Percentiles rank a stretch among this genome's conserved stretches.
These are phyloP conservation scores for Nycticorax nycticorax DNA, from an alignment of 2,113 vertebrate species.

Conservation along the genomic window DNA sequence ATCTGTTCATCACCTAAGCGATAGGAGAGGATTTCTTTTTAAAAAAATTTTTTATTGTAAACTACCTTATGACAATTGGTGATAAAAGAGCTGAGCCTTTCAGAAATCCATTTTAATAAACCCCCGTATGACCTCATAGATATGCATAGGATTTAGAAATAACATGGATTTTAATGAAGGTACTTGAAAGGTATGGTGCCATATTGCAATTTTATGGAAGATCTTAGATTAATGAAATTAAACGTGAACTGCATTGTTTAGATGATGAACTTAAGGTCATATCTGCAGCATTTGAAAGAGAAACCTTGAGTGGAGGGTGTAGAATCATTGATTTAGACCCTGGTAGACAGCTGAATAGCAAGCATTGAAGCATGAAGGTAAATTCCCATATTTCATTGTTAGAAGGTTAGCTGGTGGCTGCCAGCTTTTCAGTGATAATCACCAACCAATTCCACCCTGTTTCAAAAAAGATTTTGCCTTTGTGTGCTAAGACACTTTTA, in stretches of 20 bases:
- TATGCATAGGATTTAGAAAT: constrained; percentile 70
- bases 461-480: constrained; percentile 67
- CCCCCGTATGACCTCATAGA: constrained; percentile 54
- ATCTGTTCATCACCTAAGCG: not conserved
- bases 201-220: constrained; percentile 72
- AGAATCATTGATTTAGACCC: constrained; percentile 94
- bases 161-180: constrained; percentile 64
- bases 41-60: not conserved
- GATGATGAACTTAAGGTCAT: constrained; percentile 72
- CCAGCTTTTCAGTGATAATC: constrained; percentile 81
- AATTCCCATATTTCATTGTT: constrained; percentile 97
- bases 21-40: not conserved
- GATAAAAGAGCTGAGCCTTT: constrained; percentile 44
- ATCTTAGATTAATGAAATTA: constrained; percentile 76
- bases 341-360: constrained; percentile 83
- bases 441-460: constrained; percentile 86
- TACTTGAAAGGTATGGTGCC: constrained; percentile 63
- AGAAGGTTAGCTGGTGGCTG: constrained; percentile 87
- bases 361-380: constrained; percentile 92
- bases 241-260: constrained; percentile 69
- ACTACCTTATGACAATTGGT: constrained; percentile 47
- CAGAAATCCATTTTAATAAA: constrained; percentile 57
- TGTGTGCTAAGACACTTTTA: constrained; percentile 58
- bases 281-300: constrained; percentile 81
- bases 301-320: constrained; percentile 91